phyloP scores from a whole-genome alignment of 2,113 vertebrate genomes.

The Orycteropus afer region DNA sequence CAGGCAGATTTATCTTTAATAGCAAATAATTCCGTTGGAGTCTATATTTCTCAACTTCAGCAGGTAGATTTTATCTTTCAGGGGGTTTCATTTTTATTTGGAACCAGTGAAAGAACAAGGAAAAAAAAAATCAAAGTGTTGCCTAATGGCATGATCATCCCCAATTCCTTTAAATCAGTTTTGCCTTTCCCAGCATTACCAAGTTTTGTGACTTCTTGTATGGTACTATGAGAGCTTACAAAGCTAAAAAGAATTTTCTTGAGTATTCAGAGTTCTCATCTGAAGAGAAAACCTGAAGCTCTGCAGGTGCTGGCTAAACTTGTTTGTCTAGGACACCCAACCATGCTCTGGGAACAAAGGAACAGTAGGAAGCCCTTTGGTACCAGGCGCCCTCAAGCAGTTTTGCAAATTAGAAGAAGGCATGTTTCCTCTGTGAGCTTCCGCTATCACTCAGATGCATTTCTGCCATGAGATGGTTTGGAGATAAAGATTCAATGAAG shows the following conservation, averaged over 20 bases:
- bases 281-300: background rate
- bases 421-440: background rate
- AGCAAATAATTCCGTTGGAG: conserved; percentile 31
- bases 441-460: background rate
- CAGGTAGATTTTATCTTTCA: conserved; percentile 55
- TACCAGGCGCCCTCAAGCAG: conserved; percentile 13
- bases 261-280: conserved; percentile 27
- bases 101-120: conserved; percentile 55
- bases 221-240: conserved; percentile 4
- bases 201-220: conserved; percentile 33
- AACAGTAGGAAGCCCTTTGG: background rate
- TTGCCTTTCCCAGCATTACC: conserved; percentile 45
- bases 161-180: conserved; percentile 50
- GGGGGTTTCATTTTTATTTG: conserved; percentile 62
- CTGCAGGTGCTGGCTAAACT: background rate
- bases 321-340: conserved; percentile 24
- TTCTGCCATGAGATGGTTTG: background rate
- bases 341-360: background rate
- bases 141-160: conserved; percentile 28
- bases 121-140: conserved; percentile 18
- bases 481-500: background rate
- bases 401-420: conserved; percentile 42
- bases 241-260: conserved; percentile 22
- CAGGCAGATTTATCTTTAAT: conserved; percentile 62
- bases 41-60: conserved; percentile 56